Conservation (phyloP, 2,113 vertebrate genomes). For the Pomatostomus ruficeps region DNA sequence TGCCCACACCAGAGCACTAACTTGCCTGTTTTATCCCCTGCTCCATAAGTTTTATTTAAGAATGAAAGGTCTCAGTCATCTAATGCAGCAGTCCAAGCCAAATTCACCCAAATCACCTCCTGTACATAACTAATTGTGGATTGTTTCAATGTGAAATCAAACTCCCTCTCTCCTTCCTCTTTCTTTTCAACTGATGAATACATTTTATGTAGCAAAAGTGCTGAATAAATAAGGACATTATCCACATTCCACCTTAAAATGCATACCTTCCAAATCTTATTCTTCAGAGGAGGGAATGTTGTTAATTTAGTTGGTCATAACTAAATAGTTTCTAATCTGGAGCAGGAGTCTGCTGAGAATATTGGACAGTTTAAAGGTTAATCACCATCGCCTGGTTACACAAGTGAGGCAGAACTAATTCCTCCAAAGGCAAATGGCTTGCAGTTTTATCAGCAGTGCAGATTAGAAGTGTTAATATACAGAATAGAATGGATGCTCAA, state of each 20-base stretch:
- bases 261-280: constrained; percentile 80
- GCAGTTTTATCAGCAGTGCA: constrained; percentile 97
- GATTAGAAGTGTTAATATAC: constrained; percentile 99
- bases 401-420: constrained; percentile 99
- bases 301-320: constrained; percentile 99
- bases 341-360: constrained; percentile 98
- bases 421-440: constrained; percentile 99
- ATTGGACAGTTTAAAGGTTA: constrained; percentile 99
- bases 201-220: background rate
- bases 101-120: background rate
- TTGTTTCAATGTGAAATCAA: background rate
- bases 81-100: constrained; percentile 16
- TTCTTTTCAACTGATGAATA: background rate
- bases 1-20: background rate
- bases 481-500: constrained; percentile 99
- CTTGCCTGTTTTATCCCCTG: background rate
- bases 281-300: constrained; percentile 85
- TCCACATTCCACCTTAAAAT: constrained; percentile 81
- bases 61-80: background rate
- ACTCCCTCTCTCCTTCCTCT: background rate
- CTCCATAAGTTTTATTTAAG: background rate
- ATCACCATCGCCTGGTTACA: constrained; percentile 99
- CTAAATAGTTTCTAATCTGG: constrained; percentile 99
- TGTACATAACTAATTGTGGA: background rate
- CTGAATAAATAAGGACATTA: constrained; percentile 63